Conservation (phyloP, 2,888 invertebrate genomes). For the Melanostoma scalare region DNA sequence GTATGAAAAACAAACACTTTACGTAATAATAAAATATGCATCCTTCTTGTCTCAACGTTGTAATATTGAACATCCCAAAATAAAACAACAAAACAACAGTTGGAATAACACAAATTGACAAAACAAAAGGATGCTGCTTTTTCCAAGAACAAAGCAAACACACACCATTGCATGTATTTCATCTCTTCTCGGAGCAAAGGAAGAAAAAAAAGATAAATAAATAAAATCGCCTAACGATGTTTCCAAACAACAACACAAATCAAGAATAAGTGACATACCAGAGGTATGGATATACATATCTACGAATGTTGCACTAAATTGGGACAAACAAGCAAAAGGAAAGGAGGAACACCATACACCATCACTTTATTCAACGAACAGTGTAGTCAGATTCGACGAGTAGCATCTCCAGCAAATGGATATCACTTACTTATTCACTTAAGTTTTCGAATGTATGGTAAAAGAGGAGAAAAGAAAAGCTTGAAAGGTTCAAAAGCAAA, state of each 20-base stretch:
- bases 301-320: slow-evolving; percentile 38
- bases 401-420: slow-evolving; percentile 58
- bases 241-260: slow-evolving; percentile 19
- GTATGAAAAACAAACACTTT: not conserved
- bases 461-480: slow-evolving; percentile 29
- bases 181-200: not conserved
- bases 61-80: slow-evolving; percentile 42
- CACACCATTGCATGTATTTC: slow-evolving; percentile 29
- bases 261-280: slow-evolving; percentile 12
- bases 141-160: slow-evolving; percentile 50
- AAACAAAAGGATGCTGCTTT: slow-evolving; percentile 14
- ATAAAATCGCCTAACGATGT: slow-evolving; percentile 51
- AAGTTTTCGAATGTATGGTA: slow-evolving; percentile 50
- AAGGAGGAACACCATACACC: slow-evolving; percentile 22
- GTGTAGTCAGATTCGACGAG: slow-evolving; percentile 55
- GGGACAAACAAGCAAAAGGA: slow-evolving; percentile 37
- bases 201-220: slow-evolving; percentile 41
- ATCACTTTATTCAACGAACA: slow-evolving; percentile 5
- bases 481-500: slow-evolving; percentile 55
- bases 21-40: slow-evolving; percentile 16
- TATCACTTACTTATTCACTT: slow-evolving; percentile 70
- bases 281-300: slow-evolving; percentile 6
- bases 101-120: slow-evolving; percentile 36
- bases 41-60: slow-evolving; percentile 38
- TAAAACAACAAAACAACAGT: slow-evolving; percentile 33